A percentile compares a stretch with the other conserved stretches of the same genome.
Evolutionary conservation across 2,113 vertebrate genomes (phyloP).

Genomic region (Ceyx cyanopectus): DNA sequence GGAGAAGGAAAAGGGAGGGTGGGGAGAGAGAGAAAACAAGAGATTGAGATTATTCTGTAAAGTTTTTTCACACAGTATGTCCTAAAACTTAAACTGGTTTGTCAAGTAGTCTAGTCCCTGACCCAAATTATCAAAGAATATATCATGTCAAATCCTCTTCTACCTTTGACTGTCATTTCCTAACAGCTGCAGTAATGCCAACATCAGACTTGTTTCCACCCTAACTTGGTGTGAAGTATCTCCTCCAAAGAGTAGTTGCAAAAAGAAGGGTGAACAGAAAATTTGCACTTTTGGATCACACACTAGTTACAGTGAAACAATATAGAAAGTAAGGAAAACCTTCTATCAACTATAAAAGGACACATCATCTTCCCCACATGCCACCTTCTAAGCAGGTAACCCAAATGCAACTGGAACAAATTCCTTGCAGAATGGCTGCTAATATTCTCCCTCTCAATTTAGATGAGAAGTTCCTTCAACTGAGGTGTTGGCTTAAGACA

Average conservation of each 20-base stretch:
- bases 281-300: background rate
- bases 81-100: constrained; percentile 1
- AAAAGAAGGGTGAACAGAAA: constrained; percentile 6
- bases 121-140: background rate
- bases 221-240: background rate
- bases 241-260: background rate
- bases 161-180: background rate
- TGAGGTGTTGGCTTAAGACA: background rate
- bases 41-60: background rate
- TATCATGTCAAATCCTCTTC: background rate
- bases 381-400: background rate
- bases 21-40: background rate
- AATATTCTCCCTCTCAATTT: background rate
- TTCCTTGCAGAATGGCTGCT: background rate
- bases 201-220: background rate
- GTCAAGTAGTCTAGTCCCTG: background rate
- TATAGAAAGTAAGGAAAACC: background rate
- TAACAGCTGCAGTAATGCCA: background rate
- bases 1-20: background rate
- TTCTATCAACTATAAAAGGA: background rate
- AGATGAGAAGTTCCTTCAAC: background rate
- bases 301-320: background rate
- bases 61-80: background rate
- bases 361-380: background rate
- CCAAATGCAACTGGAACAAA: background rate